Base-by-base conservation (phyloP, 2,113 vertebrate species). In the Serinus canaria region DNA sequence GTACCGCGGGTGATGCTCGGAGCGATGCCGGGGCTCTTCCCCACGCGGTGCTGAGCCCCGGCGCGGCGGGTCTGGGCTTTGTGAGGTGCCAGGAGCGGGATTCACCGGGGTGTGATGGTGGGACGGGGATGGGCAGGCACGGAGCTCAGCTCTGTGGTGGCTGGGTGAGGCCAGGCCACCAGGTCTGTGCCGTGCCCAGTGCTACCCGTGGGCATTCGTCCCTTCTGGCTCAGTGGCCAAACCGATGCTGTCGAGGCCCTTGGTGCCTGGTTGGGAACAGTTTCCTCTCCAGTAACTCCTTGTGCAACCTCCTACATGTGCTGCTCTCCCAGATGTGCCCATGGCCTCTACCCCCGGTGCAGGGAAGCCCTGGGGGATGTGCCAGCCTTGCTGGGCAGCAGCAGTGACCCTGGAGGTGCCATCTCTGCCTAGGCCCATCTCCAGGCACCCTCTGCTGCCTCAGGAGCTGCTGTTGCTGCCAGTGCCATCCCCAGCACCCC, bases 361-460 rank as follows among this genome's bases (percentile, higher is more conserved):
- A 10, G 60, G 24, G 80, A 15, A 0, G 7, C 69, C 49, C 7
- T 0, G 1, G 37, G 58, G 15, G 16, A 19, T 22, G 5, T 5
- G 0, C 11, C 22, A 84, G 43, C 12, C 53, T 37, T 1, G 2
- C 4, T 7, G 55, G 49, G 76, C 37, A n/a, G 46, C 15, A 16
- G 59, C 55, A 11, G 21, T 91, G 89, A 91, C 50, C 47, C 21
- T 0, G 0, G 13, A n/a, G 17, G 6, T 81, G 37, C 55, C 44
- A 12, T 83, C 83, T 97, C 94, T 95, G 94, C 97, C 49, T 95
- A 99, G 98, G 94, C 93, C 79, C 97, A 97, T 41, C 94, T 97
- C 39, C 96, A 97, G 92, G 97, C 98, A 5, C 98, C 98, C 22
- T 98, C 98, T 0, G 98, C 98, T 64, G 98, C 98, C 68, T 98